Evolutionary conservation across 2,888 invertebrate genomes (phyloP).

Genomic region (Lapara coniferarum): DNA sequence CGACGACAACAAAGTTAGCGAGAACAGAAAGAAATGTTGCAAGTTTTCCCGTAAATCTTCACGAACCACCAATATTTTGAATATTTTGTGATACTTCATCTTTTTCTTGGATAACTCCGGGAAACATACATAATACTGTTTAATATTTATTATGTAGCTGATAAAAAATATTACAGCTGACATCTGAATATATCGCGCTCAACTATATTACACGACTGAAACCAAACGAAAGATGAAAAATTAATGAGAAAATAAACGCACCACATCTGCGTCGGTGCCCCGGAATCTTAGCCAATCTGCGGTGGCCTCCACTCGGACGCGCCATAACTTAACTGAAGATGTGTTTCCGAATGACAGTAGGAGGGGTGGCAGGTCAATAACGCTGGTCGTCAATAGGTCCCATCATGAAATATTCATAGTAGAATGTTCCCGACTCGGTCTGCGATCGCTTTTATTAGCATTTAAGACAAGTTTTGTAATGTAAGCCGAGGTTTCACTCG

Average conservation of each 20-base stretch:
- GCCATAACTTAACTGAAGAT: constrained; percentile 29
- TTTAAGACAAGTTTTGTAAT: constrained; percentile 73
- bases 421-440: constrained; percentile 51
- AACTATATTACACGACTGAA: constrained; percentile 34
- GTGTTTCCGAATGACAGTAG: constrained; percentile 34
- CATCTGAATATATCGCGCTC: constrained; percentile 11
- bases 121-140: not conserved
- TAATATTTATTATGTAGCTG: not conserved
- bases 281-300: constrained; percentile 46
- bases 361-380: constrained; percentile 43
- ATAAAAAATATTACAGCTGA: constrained; percentile 14
- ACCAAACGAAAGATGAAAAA: constrained; percentile 63
- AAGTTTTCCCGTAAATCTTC: constrained; percentile 1
- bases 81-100: constrained; percentile 7
- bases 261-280: constrained; percentile 64
- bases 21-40: not conserved
- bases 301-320: constrained; percentile 44
- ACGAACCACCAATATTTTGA: constrained; percentile 10
- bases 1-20: constrained; percentile 10
- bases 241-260: constrained; percentile 72
- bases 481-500: constrained; percentile 59
- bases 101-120: not conserved
- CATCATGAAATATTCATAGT: constrained; percentile 73
- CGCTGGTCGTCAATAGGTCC: constrained; percentile 54
- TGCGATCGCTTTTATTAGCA: constrained; percentile 71